phyloP scores from a whole-genome alignment of 1,140 invertebrate species.

The Camponotus floridanus region DNA sequence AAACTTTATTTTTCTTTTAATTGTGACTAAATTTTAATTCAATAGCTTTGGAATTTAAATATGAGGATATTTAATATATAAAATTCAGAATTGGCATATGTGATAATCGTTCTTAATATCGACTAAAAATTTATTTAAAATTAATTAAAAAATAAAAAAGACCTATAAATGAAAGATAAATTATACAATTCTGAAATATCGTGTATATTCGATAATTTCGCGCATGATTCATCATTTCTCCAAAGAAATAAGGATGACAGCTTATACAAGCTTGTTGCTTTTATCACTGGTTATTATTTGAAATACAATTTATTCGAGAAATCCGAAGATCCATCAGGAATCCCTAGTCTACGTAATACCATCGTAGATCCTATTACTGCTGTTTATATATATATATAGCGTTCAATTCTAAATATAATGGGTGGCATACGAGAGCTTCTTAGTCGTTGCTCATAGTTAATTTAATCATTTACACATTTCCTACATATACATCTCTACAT shows the following conservation, averaged over 20 bases:
- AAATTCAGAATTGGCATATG: neutral
- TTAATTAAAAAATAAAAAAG: neutral
- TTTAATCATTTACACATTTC: constrained; percentile 29
- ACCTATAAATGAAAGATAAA: neutral
- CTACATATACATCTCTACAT: neutral
- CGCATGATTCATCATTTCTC: constrained; percentile 47
- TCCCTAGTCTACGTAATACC: constrained; percentile 26
- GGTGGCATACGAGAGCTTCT: constrained; percentile 23
- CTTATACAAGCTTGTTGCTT: constrained; percentile 20
- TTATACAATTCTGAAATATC: neutral
- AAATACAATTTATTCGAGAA: constrained; percentile 25
- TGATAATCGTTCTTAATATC: neutral
- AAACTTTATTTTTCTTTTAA: neutral
- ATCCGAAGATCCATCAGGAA: neutral
- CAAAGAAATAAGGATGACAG: constrained; percentile 49
- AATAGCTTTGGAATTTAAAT: neutral
- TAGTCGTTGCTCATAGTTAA: constrained; percentile 22
- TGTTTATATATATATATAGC: constrained; percentile 8
- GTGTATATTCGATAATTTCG: constrained; percentile 9
- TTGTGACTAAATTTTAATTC: neutral
- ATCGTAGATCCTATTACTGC: constrained; percentile 31
- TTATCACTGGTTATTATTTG: constrained; percentile 43
- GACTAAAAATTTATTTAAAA: neutral
- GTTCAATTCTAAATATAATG: constrained; percentile 50
- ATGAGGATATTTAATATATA: neutral